Conservation (phyloP, 2,113 vertebrate genomes). For the Peucedramus taeniatus region DNA sequence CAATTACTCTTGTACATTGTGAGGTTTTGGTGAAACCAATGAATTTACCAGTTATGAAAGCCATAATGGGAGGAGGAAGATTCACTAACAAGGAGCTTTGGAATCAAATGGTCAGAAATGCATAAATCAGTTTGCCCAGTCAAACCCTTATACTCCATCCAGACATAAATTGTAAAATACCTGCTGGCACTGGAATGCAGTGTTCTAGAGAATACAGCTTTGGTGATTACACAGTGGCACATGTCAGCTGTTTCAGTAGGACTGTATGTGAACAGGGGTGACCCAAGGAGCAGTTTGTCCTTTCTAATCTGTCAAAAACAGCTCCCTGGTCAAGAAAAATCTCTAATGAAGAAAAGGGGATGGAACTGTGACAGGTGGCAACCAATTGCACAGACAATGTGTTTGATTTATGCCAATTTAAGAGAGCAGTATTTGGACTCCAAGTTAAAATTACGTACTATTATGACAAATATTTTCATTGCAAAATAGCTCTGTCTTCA, state of each 20-base stretch:
- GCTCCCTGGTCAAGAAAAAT: not conserved
- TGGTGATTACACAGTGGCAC: not conserved
- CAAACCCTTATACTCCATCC: not conserved
- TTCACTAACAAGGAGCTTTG: not conserved
- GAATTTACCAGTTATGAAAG: not conserved
- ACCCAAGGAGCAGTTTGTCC: not conserved
- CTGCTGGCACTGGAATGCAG: not conserved
- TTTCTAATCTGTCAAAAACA: not conserved
- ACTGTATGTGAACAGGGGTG: not conserved
- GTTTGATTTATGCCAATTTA: not conserved
- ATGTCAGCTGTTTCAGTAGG: not conserved
- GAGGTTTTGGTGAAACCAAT: not conserved
- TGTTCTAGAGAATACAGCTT: not conserved
- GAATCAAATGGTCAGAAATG: not conserved
- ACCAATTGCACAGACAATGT: not conserved
- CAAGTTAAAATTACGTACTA: not conserved
- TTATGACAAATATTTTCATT: constrained; percentile 21
- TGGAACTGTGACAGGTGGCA: not conserved
- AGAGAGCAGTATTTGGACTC: not conserved
- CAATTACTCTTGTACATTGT: not conserved
- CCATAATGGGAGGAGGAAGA: not conserved
- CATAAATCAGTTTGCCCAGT: not conserved
- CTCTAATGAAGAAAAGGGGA: not conserved
- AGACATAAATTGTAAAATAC: not conserved
- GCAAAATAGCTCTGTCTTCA: not conserved